Base-by-base conservation (phyloP, 2,888 invertebrate species). In the Lepeophtheirus nordmannii region DNA sequence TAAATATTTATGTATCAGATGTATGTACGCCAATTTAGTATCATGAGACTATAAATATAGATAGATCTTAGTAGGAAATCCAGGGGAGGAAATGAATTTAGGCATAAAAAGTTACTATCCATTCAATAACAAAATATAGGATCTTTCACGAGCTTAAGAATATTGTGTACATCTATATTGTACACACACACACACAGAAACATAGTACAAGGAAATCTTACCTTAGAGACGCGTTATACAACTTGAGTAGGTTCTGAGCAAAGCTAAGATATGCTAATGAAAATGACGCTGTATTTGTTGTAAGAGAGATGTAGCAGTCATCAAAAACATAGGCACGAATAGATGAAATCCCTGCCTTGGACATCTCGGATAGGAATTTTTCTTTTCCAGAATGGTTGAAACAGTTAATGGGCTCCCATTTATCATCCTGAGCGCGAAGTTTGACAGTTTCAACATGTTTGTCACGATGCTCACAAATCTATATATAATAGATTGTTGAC, bases 381-480 rank as follows among this genome's bases (percentile, higher is more conserved):
- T 80, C 80, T 23, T 86, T 79, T 67, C 82, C 83, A 22, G 80
- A 80, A 76, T 84, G 84, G 7, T 85, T 85, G 71, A 85, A 82
- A 74, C 89, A 82, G 75, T 89, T 87, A 65, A 83, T 82, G 1
- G 89, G 88, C 41, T 84, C 83, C 89, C 92, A 92, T 70, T 83
- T 83, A 72, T 93, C 92, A 74, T 92, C 91, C 65, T 82, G 76
- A 9, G 84, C 81, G 72, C 72, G 81, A 67, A 84, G 78, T 75
- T 86, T 87, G 71, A 89, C 83, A 0, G 86, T 85, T 73, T 92
- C 91, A 20, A 87, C 79, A 70, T 87, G 80, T 74, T 89, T 89
- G 70, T 88, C 87, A 70, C 84, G 83, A 60, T 86, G 83, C 71
- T 89, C 89, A 71, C 81, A 81, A 68, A 93, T 78, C 23, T 86